Evolutionary conservation across 1,140 invertebrate species (phyloP).

Genomic region (Lordiphosa stackelbergi): DNA sequence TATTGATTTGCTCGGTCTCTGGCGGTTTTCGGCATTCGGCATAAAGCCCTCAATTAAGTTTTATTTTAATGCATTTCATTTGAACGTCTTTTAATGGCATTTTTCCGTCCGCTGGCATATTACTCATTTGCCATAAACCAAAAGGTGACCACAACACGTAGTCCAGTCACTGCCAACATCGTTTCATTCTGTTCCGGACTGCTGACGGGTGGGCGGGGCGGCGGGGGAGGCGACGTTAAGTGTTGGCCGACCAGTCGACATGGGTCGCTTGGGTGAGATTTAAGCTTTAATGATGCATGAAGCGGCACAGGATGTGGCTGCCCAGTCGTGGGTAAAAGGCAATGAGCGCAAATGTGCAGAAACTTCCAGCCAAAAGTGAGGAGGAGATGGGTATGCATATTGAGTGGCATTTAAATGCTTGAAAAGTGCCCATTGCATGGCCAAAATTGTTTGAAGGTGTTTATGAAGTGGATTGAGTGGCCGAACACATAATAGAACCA

Average conservation of each 20-base stretch:
- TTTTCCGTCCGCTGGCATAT: slow-evolving; percentile 59
- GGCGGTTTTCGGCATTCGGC: slow-evolving; percentile 35
- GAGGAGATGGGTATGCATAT: slow-evolving; percentile 67
- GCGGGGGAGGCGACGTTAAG: slow-evolving; percentile 46
- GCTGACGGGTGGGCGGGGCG: slow-evolving; percentile 7
- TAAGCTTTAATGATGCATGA: slow-evolving; percentile 76
- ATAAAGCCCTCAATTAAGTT: slow-evolving; percentile 71
- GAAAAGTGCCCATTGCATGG: slow-evolving; percentile 48
- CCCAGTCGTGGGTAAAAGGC: slow-evolving; percentile 74
- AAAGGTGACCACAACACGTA: slow-evolving; percentile 75
- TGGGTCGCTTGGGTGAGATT: slow-evolving; percentile 73
- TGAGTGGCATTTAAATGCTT: slow-evolving; percentile 75
- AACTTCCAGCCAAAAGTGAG: slow-evolving; percentile 3
- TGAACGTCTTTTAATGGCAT: slow-evolving; percentile 72
- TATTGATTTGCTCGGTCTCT: slow-evolving; percentile 66
- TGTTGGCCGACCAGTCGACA: slow-evolving; percentile 67
- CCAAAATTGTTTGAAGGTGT: slow-evolving; percentile 53
- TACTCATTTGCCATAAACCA: slow-evolving; percentile 73
- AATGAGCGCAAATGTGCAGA: slow-evolving; percentile 68
- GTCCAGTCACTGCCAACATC: slow-evolving; percentile 22
- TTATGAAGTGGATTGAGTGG: slow-evolving; percentile 47
- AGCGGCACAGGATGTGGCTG: slow-evolving; percentile 74
- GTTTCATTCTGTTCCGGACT: background rate
- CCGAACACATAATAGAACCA: slow-evolving; percentile 9
- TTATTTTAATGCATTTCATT: slow-evolving; percentile 74